phyloP scores from a whole-genome alignment of 2,113 vertebrate genomes.

The Trichechus manatus region DNA sequence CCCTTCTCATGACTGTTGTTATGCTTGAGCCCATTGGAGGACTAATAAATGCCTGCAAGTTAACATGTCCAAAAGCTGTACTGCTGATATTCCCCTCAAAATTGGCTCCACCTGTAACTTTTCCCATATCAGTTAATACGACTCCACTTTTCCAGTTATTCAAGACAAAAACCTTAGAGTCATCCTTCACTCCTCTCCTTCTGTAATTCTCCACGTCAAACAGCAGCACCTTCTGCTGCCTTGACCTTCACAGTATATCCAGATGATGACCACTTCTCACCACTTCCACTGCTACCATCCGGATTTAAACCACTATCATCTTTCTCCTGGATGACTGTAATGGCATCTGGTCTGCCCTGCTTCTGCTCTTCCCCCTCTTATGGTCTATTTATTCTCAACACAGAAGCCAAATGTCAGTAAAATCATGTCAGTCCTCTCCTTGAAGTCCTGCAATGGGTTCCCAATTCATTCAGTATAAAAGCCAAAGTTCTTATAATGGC shows the following conservation, averaged over 20 bases:
- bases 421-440: background rate
- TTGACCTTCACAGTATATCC: slow-evolving; percentile 1
- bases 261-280: background rate
- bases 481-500: background rate
- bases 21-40: background rate
- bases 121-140: background rate
- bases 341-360: background rate
- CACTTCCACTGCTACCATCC: background rate
- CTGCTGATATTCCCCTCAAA: background rate
- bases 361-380: background rate
- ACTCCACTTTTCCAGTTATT: background rate
- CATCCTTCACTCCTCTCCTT: background rate
- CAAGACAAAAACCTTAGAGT: background rate
- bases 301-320: background rate
- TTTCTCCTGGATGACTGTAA: background rate
- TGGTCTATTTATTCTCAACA: background rate
- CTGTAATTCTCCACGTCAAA: background rate
- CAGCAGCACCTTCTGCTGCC: slow-evolving; percentile 13
- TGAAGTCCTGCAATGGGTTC: background rate
- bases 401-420: slow-evolving; percentile 34
- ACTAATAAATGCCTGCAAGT: background rate
- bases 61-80: background rate
- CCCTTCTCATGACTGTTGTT: too few species aligned
- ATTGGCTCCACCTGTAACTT: background rate
- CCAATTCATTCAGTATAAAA: background rate